Base-by-base conservation (phyloP, 2,113 vertebrate species). In the Dipodomys ordii region DNA sequence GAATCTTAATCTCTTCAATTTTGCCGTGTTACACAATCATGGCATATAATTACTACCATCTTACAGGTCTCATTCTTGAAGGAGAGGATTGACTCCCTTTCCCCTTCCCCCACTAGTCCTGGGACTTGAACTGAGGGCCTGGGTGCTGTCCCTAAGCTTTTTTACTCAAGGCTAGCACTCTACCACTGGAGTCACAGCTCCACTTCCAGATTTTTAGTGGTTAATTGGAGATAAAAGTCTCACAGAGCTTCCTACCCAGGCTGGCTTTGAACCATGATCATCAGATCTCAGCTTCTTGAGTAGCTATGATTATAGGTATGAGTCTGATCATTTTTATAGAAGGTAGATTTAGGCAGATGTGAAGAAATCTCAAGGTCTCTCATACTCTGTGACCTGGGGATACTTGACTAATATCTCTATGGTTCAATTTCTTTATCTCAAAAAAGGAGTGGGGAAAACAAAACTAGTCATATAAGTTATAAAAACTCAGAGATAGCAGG, bases 381-480 rank as follows among this genome's bases (percentile, higher is more conserved):
- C 19, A 19, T 74, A 16, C 46, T 84, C 1, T 30, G 3, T 76
- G 49, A 28, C 32, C 69, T 49, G 53, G 35, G 11, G 30, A 30
- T 78, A 72, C 69, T 64, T 27, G 73, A 77, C 72, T 74, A 27
- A 30, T 72, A 9, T 88, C 35, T 86, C 46, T 35, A 82, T 46
- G 15, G 4, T 68, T 83, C 76, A 49, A 10, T 87, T 81, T 94
- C 60, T 28, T 94, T 87, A 64, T 20, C 19, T 83, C 39, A 77
- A 57, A 74, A 76, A 86, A 88, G 72, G 15, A 15, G n/a, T 7
- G n/a, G 15, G 18, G 30, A 25, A 5, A 76, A 19, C 46, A 87
- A 72, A 35, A 39, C 18, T 62, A 89, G 73, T 71, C 60, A 84
- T 16, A 10, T 3, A 19, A 32, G 53, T 57, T 78, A 49, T 69